Conservation (phyloP, 2,797 vertebrate species). For the Pseudochirops cupreus region DNA sequence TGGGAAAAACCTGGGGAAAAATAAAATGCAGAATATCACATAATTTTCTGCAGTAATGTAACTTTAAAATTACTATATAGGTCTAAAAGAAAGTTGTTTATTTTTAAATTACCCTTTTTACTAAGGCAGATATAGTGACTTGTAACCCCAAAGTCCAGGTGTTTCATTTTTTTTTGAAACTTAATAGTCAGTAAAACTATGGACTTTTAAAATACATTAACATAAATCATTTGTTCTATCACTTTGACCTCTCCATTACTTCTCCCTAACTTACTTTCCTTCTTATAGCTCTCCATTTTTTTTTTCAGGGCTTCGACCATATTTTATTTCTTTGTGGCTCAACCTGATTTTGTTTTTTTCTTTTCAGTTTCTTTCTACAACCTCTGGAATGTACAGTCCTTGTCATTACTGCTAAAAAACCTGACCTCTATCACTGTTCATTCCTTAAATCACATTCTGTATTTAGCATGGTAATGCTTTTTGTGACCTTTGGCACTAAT, state of each 20-base stretch:
- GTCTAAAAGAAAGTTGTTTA: slow-evolving; percentile 1
- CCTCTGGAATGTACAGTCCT: slow-evolving; percentile 20
- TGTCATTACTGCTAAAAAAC: not conserved
- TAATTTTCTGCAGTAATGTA: slow-evolving; percentile 20
- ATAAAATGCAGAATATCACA: not conserved
- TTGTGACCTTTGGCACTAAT: slow-evolving; percentile 27
- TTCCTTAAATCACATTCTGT: not conserved
- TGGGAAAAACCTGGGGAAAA: slow-evolving; percentile 15
- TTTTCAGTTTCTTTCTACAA: slow-evolving; percentile 9
- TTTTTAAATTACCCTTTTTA: slow-evolving; percentile 18
- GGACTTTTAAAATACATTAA: slow-evolving; percentile 2
- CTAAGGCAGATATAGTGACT: not conserved
- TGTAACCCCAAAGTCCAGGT: slow-evolving; percentile 8
- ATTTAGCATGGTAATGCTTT: not conserved
- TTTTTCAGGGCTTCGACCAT: not conserved
- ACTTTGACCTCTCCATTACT: slow-evolving; percentile 26
- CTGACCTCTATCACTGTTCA: not conserved
- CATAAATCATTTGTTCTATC: slow-evolving; percentile 36
- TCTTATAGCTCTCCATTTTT: not conserved
- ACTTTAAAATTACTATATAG: not conserved
- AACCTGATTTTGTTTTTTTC: slow-evolving; percentile 6
- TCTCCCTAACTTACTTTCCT: slow-evolving; percentile 20
- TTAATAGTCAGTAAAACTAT: slow-evolving; percentile 4
- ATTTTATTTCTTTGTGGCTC: not conserved
- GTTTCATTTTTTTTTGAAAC: slow-evolving; percentile 10